phyloP scores from a whole-genome alignment of 2,797 vertebrate species.

The Ctenosaura bakeri region DNA sequence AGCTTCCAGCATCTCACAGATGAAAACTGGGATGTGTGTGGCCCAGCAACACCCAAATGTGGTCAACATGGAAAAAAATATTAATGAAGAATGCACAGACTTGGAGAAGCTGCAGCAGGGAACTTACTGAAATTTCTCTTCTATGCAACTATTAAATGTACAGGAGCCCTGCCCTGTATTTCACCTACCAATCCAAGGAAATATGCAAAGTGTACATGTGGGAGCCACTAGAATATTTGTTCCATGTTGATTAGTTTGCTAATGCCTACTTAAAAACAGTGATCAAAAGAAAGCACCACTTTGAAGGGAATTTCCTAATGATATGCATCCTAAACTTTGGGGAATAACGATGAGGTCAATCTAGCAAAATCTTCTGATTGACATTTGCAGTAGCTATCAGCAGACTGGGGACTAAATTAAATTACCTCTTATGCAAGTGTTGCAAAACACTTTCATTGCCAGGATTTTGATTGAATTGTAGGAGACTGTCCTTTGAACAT shows the following conservation, averaged over 20 bases:
- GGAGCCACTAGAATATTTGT: neutral
- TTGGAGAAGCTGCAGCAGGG: too few species aligned
- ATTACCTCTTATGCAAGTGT: slow-evolving; percentile 79
- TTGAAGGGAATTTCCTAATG: slow-evolving; percentile 29
- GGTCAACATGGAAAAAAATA: too few species aligned
- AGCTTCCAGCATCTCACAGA: too few species aligned
- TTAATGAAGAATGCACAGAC: too few species aligned
- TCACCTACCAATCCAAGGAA: too few species aligned
- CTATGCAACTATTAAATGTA: too few species aligned
- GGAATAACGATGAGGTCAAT: slow-evolving; percentile 50
- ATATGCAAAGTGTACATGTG: neutral
- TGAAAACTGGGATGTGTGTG: too few species aligned
- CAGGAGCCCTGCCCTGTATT: too few species aligned
- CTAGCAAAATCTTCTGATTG: slow-evolving; percentile 36
- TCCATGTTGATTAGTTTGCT: neutral
- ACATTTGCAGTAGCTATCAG: slow-evolving; percentile 68
- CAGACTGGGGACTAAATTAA: slow-evolving; percentile 79
- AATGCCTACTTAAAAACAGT: neutral
- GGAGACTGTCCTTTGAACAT: slow-evolving; percentile 58
- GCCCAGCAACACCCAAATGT: too few species aligned
- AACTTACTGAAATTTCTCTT: too few species aligned
- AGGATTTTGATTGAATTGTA: slow-evolving; percentile 75
- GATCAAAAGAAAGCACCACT: neutral
- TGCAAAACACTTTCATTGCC: slow-evolving; percentile 68
- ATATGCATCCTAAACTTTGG: slow-evolving; percentile 48